Evolutionary conservation across 2,888 invertebrate species (phyloP).

Genomic region (Amiota mariae): DNA sequence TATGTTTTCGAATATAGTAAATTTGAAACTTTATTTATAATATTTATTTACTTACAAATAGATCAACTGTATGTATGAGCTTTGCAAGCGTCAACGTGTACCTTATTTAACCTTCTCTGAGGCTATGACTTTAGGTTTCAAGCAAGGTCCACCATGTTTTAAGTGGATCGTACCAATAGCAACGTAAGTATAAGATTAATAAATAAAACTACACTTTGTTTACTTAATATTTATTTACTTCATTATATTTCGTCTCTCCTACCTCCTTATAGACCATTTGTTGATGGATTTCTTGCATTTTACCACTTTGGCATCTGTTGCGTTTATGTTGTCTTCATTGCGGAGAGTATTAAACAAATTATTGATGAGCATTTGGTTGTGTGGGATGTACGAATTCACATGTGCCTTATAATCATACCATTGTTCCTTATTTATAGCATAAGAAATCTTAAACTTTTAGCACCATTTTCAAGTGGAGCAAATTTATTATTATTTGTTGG

Average conservation of each 20-base stretch:
- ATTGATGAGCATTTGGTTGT: constrained; percentile 77
- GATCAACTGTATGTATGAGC: constrained; percentile 67
- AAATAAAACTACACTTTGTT: background rate
- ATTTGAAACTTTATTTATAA: background rate
- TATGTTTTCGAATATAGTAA: constrained; percentile 69
- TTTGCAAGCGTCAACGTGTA: constrained; percentile 79
- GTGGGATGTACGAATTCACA: constrained; percentile 75
- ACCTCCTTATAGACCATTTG: constrained; percentile 78
- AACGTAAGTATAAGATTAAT: constrained; percentile 60
- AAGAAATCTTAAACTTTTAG: constrained; percentile 85
- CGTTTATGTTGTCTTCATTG: constrained; percentile 95
- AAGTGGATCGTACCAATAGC: constrained; percentile 78
- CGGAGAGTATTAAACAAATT: constrained; percentile 87
- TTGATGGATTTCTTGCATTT: constrained; percentile 87
- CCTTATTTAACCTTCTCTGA: constrained; percentile 89
- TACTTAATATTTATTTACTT: constrained; percentile 4
- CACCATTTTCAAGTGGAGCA: constrained; percentile 94
- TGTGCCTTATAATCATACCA: constrained; percentile 79
- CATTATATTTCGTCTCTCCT: constrained; percentile 25
- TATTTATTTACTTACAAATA: constrained; percentile 38
- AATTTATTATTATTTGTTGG: constrained; percentile 87
- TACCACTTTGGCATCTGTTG: constrained; percentile 98
- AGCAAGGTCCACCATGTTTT: constrained; percentile 81
- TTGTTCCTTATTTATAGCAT: constrained; percentile 84
- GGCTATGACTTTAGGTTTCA: constrained; percentile 85